Evolutionary conservation across 2,797 vertebrate genomes (phyloP).

Genomic region (Crocodylus rhombifer): DNA sequence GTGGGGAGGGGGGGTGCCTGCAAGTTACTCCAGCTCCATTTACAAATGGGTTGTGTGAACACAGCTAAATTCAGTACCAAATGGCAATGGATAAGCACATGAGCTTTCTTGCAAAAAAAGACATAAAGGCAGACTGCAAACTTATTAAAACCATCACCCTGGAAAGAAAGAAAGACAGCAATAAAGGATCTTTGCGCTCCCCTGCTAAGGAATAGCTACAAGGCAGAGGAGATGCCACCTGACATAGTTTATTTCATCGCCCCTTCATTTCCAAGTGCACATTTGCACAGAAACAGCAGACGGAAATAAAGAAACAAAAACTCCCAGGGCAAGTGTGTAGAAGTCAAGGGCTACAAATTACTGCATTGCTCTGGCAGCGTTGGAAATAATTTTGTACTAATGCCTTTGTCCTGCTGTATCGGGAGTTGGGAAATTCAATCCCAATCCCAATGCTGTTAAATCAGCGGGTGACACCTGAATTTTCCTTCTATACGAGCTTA

Average conservation of each 20-base stretch:
- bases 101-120: not conserved
- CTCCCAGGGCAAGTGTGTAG: not conserved
- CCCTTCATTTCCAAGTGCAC: not conserved
- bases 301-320: not conserved
- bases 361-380: not conserved
- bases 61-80: not conserved
- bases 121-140: not conserved
- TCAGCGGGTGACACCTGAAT: conserved; percentile 14
- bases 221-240: not conserved
- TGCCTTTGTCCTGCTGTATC: not conserved
- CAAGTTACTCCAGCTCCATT: not conserved
- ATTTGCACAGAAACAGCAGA: conserved; percentile 3
- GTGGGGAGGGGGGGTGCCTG: not conserved
- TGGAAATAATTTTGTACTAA: not conserved
- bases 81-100: not conserved
- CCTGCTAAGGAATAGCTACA: fast-evolving
- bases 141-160: not conserved
- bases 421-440: not conserved
- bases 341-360: not conserved
- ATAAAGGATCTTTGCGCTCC: not conserved
- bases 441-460: not conserved
- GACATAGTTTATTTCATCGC: not conserved
- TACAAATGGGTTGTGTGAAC: fast-evolving
- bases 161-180: not conserved
- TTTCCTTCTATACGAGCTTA: not conserved